Evolutionary conservation across 2,888 invertebrate genomes (phyloP), one percentile per base, ranked within the genome.

Genomic region (Eupithecia abbreviata): DNA sequence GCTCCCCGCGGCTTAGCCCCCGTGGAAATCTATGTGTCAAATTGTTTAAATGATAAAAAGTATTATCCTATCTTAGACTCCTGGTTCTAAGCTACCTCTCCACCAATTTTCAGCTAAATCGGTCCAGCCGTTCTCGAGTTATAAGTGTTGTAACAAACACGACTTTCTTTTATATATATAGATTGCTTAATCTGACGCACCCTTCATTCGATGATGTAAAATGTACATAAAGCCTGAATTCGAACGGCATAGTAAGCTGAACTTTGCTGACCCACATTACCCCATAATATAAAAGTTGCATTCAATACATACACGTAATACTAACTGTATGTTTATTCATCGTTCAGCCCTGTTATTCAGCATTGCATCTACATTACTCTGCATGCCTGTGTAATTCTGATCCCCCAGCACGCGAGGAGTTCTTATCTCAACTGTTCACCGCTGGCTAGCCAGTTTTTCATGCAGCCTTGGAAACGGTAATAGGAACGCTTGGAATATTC

Each of bases 381-480:
- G 82, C 82, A 83, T 87, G 85, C 84, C 84, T 72, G 69, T 77
- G 78, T 87, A 87, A 88, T 87, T 86, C 82, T 74, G 68, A 78
- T 81, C 76, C 79, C 78, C 78, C 67, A 73, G 72, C 66, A 75
- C 73, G 77, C 72, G 70, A 72, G 72, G 30, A 30, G 62, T 62
- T 68, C 42, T 71, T 66, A 71, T 75, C 77, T 78, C 75, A 71
- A 73, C 74, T 73, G 76, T 76, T 79, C 70, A 71, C 76, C 45
- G 79, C 76, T 73, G 66, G 41, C 51, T 72, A 76, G 78, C 82
- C 72, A 80, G 74, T 81, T 81, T 79, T 79, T 81, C 73, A 78
- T 78, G 77, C 75, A 74, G 70, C 79, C 77, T 75, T 77, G 74
- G 76, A 81, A 82, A 82, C 79, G 77, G 79, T 81, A 78, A 82